Evolutionary conservation across 2,888 invertebrate species (phyloP).

Genomic region (Eristalinus aeneus): DNA sequence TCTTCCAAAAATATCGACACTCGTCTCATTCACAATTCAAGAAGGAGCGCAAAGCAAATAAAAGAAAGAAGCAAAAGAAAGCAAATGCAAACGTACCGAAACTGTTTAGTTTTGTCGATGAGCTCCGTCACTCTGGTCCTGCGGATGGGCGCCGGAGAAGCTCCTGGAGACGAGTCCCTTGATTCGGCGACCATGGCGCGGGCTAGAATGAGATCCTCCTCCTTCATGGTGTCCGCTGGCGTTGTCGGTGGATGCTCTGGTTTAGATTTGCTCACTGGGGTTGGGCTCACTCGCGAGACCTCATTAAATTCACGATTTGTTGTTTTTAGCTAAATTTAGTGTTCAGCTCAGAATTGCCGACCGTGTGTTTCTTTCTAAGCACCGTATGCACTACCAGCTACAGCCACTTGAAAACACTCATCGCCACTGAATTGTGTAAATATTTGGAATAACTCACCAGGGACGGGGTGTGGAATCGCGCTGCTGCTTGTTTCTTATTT

Average conservation of each 20-base stretch:
- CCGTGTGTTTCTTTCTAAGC: neutral
- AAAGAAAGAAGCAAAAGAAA: neutral
- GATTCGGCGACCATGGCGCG: constrained; percentile 83
- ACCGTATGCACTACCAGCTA: constrained; percentile 20
- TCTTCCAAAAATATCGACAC: constrained; percentile 43
- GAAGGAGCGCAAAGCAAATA: neutral
- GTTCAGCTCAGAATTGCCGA: neutral
- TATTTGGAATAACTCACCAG: constrained; percentile 3
- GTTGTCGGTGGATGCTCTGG: neutral
- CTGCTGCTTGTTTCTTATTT: neutral
- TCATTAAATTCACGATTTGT: constrained; percentile 33
- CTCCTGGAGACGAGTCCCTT: constrained; percentile 82
- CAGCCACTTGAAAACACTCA: neutral
- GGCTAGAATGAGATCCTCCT: constrained; percentile 87
- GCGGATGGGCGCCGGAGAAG: constrained; percentile 84
- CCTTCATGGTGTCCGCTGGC: constrained; percentile 83
- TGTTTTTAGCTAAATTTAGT: constrained; percentile 18
- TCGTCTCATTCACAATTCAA: constrained; percentile 17
- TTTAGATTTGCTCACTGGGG: neutral
- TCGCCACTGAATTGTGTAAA: constrained; percentile 14
- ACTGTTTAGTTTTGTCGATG: constrained; percentile 86
- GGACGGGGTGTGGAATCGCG: neutral
- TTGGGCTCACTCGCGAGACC: neutral
- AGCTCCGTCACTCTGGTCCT: constrained; percentile 84
- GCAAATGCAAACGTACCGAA: constrained; percentile 82